Percentiles rank a stretch among this genome's conserved stretches.
Conservation (phyloP, 2,797 vertebrate genomes). For the Syngnathus acus region DNA sequence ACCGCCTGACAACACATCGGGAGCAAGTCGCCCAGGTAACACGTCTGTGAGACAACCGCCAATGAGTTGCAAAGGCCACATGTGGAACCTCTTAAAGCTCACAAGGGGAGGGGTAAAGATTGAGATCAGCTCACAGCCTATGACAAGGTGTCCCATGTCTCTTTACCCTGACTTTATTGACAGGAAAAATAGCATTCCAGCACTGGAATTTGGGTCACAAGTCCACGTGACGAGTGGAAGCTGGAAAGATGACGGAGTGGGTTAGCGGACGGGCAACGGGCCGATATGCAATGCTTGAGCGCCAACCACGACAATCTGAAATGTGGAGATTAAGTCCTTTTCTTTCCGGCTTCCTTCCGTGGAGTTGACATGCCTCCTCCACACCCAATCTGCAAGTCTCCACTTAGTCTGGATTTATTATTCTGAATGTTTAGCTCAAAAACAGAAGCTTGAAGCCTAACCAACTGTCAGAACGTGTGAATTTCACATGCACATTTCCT, state of each 20-base stretch:
- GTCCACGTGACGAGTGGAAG: constrained; percentile 11
- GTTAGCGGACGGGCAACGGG: constrained; percentile 5
- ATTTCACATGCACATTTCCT: background rate
- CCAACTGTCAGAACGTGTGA: background rate
- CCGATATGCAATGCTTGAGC: background rate
- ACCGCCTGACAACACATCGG: too few relatives aligned
- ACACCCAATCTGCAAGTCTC: constrained; percentile 2
- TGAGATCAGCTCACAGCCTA: constrained; percentile 23
- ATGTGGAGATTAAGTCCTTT: background rate
- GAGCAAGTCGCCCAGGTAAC: constrained; percentile 3
- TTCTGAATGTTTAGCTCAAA: background rate
- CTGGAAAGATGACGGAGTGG: constrained; percentile 1
- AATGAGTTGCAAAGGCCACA: constrained; percentile 27
- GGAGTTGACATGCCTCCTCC: background rate
- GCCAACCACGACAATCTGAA: constrained; percentile 7
- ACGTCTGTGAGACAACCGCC: constrained; percentile 16
- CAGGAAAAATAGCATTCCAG: constrained; percentile 41
- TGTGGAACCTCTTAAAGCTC: constrained; percentile 40
- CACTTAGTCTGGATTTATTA: background rate
- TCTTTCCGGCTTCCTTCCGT: background rate
- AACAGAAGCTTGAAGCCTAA: background rate
- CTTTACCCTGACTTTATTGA: constrained; percentile 11
- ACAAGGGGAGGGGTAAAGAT: constrained; percentile 23
- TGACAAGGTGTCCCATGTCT: constrained; percentile 20
- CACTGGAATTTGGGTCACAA: constrained; percentile 37